Base-by-base conservation (phyloP, 2,113 vertebrate species). In the Mastomys natalensis region DNA sequence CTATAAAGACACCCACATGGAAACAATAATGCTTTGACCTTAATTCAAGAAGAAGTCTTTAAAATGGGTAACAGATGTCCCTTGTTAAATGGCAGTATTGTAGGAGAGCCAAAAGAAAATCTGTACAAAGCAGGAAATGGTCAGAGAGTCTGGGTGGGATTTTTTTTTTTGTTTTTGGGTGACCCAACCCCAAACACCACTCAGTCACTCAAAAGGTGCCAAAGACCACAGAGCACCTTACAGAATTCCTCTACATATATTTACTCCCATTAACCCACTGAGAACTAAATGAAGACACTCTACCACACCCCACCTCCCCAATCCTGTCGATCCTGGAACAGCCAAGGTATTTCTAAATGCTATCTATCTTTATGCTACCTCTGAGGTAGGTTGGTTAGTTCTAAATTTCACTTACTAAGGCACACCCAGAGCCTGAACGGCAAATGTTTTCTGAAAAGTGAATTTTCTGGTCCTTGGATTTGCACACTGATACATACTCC, bases 31-130 rank as follows among this genome's bases (percentile, higher is more conserved):
- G 8, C 53, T 68, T 72, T 97, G 90, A 95, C 58, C 95, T 81
- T 92, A 95, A 93, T 87, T 93, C 29, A 86, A 88, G 74, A 91
- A 90, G 89, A 95, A 94, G 86, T 22, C 37, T 74, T 94, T 86
- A 85, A 72, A 95, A 93, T 85, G 93, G 81, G 43, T 72, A 95
- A 85, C 95, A 96, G 85, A 93, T 82, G 96, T 74, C 90, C 81
- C 74, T 90, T 0, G 9, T 81, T 90, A 81, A 90, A 95, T 94
- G 72, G 93, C 3, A 88, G 93, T 12, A 7, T 29, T 40, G 45
- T 48, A 55, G 58, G 31, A 88, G 53, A 64, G 68, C 51, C 58
- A 85, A 64, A 90, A 73, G 77, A 58, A 58, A 95, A 80, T 78
- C 64, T 73, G 58, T 72, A 89, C 43, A 68, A 82, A 95, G 45